phyloP scores from a whole-genome alignment of 2,113 vertebrate genomes.

The Apaloderma vittatum region DNA sequence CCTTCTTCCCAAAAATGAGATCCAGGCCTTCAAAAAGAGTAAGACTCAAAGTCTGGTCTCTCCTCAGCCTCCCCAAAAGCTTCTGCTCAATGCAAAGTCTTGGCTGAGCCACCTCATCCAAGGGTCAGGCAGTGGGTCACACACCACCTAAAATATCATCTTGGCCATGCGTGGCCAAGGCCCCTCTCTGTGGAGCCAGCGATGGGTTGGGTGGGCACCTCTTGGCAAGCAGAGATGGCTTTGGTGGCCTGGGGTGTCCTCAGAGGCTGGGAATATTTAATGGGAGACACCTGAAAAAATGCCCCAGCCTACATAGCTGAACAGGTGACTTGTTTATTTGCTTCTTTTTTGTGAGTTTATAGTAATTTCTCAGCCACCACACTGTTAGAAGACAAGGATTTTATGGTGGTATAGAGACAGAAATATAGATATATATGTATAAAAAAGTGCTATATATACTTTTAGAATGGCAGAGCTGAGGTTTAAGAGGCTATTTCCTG shows the following conservation, averaged over 20 bases:
- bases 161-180: not conserved
- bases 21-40: not conserved
- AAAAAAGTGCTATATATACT: not conserved
- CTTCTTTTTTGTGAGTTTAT: not conserved
- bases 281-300: not conserved
- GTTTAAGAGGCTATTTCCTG: slow-evolving; percentile 57
- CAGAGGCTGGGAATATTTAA: not conserved
- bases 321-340: not conserved
- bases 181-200: not conserved
- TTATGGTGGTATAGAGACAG: not conserved
- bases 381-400: not conserved
- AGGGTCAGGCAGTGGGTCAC: not conserved
- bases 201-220: not conserved
- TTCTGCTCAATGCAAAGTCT: not conserved
- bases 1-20: not conserved
- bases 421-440: not conserved
- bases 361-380: not conserved
- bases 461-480: not conserved
- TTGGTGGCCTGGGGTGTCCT: not conserved
- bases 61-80: not conserved
- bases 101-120: not conserved
- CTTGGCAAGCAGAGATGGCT: not conserved
- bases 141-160: not conserved
- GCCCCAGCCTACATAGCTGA: fast-evolving
- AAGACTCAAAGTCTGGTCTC: not conserved